Base-by-base conservation (phyloP, 2,888 invertebrate genomes). In the Anoplius nigerrimus region DNA sequence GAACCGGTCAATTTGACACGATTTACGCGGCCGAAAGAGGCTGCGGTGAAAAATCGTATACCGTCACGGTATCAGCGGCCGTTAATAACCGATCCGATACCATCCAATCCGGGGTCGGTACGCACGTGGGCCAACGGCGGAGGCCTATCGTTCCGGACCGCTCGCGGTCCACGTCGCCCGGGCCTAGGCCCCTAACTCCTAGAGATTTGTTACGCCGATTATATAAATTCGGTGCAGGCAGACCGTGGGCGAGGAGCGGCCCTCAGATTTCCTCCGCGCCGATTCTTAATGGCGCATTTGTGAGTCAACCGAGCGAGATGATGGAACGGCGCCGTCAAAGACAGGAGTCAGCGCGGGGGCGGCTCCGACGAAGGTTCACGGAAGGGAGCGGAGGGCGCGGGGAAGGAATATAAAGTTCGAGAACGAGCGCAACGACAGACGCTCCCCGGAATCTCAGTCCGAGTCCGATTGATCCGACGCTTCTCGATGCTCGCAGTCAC, bases 291-390 rank as follows among this genome's bases (percentile, higher is more conserved):
- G 79, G 72, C 65, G 56, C 76, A 69, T 79, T 79, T 78, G 72
- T 69, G 78, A 79, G 75, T 72, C 76, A 81, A 74, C 78, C 75
- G 69, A 74, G 72, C 76, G 78, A 76, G 80, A 81, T 81, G 81
- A 81, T 81, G 78, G 80, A 81, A 78, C 76, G 80, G 55, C 59
- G 69, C 76, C 74, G 72, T 76, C 75, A 74, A 62, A 73, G 72
- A 75, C 79, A 79, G 69, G 72, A 79, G 75, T 66, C 65, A 68
- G 63, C 62, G 59, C 34, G 34, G 34, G 34, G 34, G 34, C 34
- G 34, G 34, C 34, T 1, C 34, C 34, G 34, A 34, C 34, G 4
- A 1, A 5, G 34, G 6, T 34, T 34, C 34, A 34, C 2, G 34
- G 11, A 34, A 34, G 34, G 34, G 34, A 22, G 45, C 22, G 34